Evolutionary conservation across 2,888 invertebrate species (phyloP).

Genomic region (Hydropsyche betteni): DNA sequence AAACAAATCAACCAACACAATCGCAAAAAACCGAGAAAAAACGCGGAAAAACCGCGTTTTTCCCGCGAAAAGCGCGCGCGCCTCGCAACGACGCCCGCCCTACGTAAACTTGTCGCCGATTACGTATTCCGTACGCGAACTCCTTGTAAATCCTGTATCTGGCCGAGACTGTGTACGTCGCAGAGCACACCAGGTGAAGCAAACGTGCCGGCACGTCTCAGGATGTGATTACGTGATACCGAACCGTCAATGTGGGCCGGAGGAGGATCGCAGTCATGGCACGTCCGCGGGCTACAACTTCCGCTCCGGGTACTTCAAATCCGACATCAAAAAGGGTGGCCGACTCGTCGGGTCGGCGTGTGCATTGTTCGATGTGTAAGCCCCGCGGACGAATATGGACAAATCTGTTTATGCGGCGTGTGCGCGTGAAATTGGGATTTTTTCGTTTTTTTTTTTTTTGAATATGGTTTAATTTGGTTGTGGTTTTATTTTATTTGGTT

Average conservation of each 20-base stretch:
- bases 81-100: no score
- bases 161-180: neutral
- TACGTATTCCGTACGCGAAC: constrained; percentile 5
- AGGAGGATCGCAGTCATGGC: neutral
- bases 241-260: neutral
- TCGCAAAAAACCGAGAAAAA: no score
- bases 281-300: constrained; percentile 17
- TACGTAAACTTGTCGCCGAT: neutral
- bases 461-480: no score
- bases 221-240: constrained; percentile 24
- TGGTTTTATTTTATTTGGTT: no score
- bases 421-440: no score
- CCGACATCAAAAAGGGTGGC: constrained; percentile 22
- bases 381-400: no score
- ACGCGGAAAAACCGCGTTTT: no score
- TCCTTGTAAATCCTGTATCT: constrained; percentile 5
- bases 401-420: no score
- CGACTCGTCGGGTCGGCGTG: neutral
- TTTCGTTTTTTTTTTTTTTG: neutral
- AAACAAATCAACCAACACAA: no score
- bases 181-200: neutral
- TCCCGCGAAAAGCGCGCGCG: no score
- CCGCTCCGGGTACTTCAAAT: constrained; percentile 8
- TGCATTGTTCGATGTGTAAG: no score
- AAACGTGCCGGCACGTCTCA: constrained; percentile 21